phyloP scores from a whole-genome alignment of 2,888 invertebrate genomes.

The Nowickia ferox region DNA sequence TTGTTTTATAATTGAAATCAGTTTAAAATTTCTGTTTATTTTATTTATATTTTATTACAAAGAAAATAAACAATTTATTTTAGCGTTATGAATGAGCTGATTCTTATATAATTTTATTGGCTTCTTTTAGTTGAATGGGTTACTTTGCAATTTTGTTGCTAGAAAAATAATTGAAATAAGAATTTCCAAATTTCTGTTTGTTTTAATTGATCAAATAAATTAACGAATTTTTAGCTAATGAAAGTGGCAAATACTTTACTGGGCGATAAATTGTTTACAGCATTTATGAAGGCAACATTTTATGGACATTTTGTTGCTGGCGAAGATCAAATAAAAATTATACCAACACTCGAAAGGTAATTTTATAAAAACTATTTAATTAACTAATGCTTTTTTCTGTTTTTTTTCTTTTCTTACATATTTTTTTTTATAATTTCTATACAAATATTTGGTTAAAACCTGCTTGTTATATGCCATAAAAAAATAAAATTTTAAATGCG shows the following conservation, averaged over 20 bases:
- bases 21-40: background rate
- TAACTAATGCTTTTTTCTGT: conserved; percentile 78
- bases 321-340: conserved; percentile 93
- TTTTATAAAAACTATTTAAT: conserved; percentile 74
- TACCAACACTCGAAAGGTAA: conserved; percentile 91
- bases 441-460: conserved; percentile 59
- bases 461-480: conserved; percentile 49
- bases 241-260: conserved; percentile 89
- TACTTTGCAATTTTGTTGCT: conserved; percentile 34
- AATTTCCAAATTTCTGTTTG: conserved; percentile 48
- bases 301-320: conserved; percentile 99
- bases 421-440: conserved; percentile 66
- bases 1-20: background rate
- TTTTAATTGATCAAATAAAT: conserved; percentile 41
- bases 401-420: conserved; percentile 74
- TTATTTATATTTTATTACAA: conserved; percentile 6
- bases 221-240: conserved; percentile 87
- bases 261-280: conserved; percentile 92
- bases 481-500: conserved; percentile 39
- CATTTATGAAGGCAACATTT: conserved; percentile 96
- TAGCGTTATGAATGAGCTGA: conserved; percentile 29
- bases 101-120: conserved; percentile 36
- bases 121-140: conserved; percentile 49
- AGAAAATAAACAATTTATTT: conserved; percentile 1
- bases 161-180: background rate